phyloP scores from a whole-genome alignment of 2,888 invertebrate species.

The Leucoma salicis region DNA sequence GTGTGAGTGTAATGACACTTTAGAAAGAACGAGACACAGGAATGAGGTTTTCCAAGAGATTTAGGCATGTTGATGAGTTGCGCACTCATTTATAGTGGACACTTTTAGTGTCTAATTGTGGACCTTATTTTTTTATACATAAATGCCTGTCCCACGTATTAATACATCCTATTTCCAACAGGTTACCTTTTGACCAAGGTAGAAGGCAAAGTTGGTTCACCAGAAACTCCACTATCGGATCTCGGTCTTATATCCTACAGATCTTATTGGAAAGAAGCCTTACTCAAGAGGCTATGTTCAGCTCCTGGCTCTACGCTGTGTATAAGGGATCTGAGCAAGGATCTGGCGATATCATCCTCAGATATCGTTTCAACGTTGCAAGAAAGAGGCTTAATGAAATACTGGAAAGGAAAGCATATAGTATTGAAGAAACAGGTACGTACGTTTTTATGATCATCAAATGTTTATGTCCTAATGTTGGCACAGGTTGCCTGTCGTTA shows the following conservation, averaged over 20 bases:
- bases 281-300: slow-evolving; percentile 94
- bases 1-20: too few species aligned
- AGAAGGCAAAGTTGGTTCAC: slow-evolving; percentile 99
- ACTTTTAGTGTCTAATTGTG: too few species aligned
- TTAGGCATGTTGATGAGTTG: too few species aligned
- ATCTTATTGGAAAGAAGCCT: slow-evolving; percentile 99
- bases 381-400: slow-evolving; percentile 98
- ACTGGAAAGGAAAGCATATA: slow-evolving; percentile 99
- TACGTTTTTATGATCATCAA: too few species aligned
- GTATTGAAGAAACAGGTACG: slow-evolving; percentile 94
- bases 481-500: too few species aligned
- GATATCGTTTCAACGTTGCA: slow-evolving; percentile 99
- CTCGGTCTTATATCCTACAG: slow-evolving; percentile 98
- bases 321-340: slow-evolving; percentile 93
- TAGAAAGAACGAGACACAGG: too few species aligned
- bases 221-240: slow-evolving; percentile 98
- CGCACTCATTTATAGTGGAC: too few species aligned
- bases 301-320: slow-evolving; percentile 94
- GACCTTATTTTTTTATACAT: too few species aligned
- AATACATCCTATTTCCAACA: slow-evolving; percentile 66
- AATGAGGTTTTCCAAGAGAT: too few species aligned
- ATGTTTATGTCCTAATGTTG: too few species aligned
- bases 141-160: too few species aligned
- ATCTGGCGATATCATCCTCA: slow-evolving; percentile 97
- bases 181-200: slow-evolving; percentile 97